phyloP scores from a whole-genome alignment of 2,113 vertebrate species.

The Phalacrocorax brasilianus region DNA sequence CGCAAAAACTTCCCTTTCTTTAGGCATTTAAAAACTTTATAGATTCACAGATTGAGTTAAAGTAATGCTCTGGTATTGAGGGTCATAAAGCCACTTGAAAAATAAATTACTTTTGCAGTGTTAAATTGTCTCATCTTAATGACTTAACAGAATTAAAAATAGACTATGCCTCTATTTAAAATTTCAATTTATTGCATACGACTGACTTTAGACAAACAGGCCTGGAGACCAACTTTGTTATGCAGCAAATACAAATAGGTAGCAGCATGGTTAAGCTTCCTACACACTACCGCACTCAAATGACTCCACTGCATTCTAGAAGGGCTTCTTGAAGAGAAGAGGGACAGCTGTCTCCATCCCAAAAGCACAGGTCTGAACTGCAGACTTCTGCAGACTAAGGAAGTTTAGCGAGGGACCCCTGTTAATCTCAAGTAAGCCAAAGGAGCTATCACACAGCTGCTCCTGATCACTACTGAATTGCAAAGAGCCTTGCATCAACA shows the following conservation, averaged over 20 bases:
- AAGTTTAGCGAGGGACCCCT: background rate
- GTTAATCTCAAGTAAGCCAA: background rate
- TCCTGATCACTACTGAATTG: background rate
- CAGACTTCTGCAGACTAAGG: background rate
- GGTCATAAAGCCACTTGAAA: background rate
- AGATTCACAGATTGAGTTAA: background rate
- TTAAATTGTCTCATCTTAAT: background rate
- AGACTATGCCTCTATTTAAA: background rate
- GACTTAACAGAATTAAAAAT: background rate
- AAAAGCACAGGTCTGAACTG: background rate
- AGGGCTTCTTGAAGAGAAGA: background rate
- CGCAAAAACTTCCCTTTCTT: background rate
- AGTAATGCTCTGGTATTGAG: slow-evolving; percentile 17
- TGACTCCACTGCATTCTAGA: background rate
- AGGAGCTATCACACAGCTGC: background rate
- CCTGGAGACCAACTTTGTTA: background rate
- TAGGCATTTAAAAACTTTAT: background rate
- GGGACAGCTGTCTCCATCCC: background rate
- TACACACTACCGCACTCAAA: background rate
- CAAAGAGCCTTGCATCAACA: background rate
- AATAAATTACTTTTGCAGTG: background rate
- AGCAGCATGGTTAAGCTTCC: slow-evolving; percentile 16
- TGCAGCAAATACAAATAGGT: background rate
- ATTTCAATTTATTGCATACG: background rate
- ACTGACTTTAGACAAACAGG: background rate